Conservation (phyloP, 2,797 vertebrate genomes). For the Danio albolineatus region DNA sequence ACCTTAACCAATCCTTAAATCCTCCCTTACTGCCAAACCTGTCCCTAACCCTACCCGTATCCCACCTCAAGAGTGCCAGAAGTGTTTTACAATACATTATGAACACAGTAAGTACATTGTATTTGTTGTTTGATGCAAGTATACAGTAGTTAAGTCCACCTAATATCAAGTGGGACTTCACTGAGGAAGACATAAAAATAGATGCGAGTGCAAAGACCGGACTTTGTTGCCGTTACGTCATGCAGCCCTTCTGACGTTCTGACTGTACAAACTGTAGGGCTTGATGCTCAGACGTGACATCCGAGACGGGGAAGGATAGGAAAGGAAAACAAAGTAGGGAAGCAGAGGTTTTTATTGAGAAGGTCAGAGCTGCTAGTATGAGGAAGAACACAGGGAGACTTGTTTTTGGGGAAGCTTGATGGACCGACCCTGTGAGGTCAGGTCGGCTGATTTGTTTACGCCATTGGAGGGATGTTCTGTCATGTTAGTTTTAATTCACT, state of each 20-base stretch:
- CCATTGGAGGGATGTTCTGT: not conserved
- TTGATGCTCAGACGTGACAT: conserved; percentile 55
- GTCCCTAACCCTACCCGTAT: no score
- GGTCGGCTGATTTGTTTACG: conserved; percentile 1
- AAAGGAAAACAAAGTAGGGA: conserved; percentile 71
- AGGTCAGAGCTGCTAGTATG: conserved; percentile 63
- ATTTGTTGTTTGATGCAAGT: no score
- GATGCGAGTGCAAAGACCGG: not conserved
- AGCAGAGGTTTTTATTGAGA: conserved; percentile 65
- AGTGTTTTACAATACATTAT: no score
- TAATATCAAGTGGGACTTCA: conserved; percentile 41
- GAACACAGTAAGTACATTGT: no score
- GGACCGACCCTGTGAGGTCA: conserved; percentile 1
- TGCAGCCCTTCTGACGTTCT: not conserved
- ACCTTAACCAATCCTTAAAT: no score
- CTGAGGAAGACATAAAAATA: conserved; percentile 51
- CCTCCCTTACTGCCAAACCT: no score
- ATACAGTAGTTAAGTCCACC: no score
- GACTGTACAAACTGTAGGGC: conserved; percentile 56
- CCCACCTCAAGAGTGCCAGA: no score
- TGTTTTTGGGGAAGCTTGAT: conserved; percentile 49
- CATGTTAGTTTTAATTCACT: not conserved
- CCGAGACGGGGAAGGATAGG: conserved; percentile 65
- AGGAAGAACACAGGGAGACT: conserved; percentile 33
- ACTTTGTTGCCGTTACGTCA: not conserved